Evolutionary conservation across 1,140 invertebrate species (phyloP), one percentile per base, ranked within the genome.

Genomic region (Megalopta genalis): DNA sequence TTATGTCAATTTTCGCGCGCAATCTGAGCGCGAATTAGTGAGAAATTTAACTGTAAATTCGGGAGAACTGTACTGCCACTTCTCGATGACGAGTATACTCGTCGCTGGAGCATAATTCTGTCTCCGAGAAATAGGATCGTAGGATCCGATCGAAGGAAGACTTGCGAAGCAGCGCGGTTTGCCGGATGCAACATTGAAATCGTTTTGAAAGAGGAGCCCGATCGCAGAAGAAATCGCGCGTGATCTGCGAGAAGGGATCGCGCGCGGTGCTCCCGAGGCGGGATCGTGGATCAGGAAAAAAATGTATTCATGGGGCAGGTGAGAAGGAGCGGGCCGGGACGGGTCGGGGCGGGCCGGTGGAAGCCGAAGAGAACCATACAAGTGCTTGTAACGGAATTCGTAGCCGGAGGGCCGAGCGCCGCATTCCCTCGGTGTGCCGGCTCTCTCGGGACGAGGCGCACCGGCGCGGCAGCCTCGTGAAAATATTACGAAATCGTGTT

Each of bases 381-480:
- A 90, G 88, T 88, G 89, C 87, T 83, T 76, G 84, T 91, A 91
- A 91, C 90, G 89, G 89, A 91, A 90, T 91, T 89, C 84, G 84
- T 90, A 81, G 89, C 90, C 89, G 78, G 71, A 70, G 87, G 89
- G 82, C 81, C 62, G 81, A 88, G 76, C 80, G 79, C 71, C 85
- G 74, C 87, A 89, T 90, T 89, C 87, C 87, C 88, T n/a, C n/a
- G 79, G 83, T 82, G 72, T 59, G 64, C 67, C 69, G 69, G 70
- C 73, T 86, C 85, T 80, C 80, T 74, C 70, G 46, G 14, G 39
- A 69, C 64, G 42, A 42, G 12, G 69, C 65, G 64, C 5, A 37
- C 46, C 42, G 8, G 65, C 65, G 25, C n/a, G 59, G 65, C 65
- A 46, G 57, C 57, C 77, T 77, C 72, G 72, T 73, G 70, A 85